Evolutionary conservation across 2,888 invertebrate genomes (phyloP), one percentile per base, ranked within the genome.

Genomic region (Latrodectus elegans): DNA sequence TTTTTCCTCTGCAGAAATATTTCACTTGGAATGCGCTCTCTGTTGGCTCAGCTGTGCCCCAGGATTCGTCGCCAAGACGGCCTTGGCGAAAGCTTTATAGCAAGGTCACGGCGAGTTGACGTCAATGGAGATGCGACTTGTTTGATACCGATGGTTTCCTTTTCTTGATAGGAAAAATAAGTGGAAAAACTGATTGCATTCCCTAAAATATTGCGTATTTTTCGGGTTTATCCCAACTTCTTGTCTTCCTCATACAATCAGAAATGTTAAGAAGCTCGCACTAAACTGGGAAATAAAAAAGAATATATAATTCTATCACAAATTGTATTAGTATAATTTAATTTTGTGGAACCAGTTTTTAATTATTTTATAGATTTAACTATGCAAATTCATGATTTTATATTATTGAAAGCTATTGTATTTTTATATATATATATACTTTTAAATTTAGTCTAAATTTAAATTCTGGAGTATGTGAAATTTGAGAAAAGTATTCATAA

Each of bases 81-180:
- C 86, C 86, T 87, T 87, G 86, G 86, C 86, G 76, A 81, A 22
- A 38, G 64, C 77, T 80, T 76, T 80, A 55, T 49, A 78, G 84
- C 86, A 87, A 87, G 86, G 86, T 87, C 86, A 87, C 73, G 86
- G 86, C 77, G 77, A 87, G 81, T 87, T 87, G 81, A 87, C 86
- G 86, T 87, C 86, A 87, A 15, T 60, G n/a, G n/a, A 15, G 60
- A 60, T 60, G 60, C 60, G 12, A 60, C 60, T 60, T 60, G 60
- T 60, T 60, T 60, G 14, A n/a, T 60, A n/a, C 60, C 60, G n/a
- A 60, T 60, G 14, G n/a, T 12, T 60, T 60, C 38, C 38, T 38
- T 38, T 38, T 38, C 38, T 38, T 38, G 38, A 38, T 60, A n/a
- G 60, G 60, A 60, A 15, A n/a, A 15, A 10, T 60, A n/a, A 38